Percentiles rank a stretch among this genome's conserved stretches.
Conservation (phyloP, 2,888 invertebrate genomes). For the Cryptocephalus moraei region DNA sequence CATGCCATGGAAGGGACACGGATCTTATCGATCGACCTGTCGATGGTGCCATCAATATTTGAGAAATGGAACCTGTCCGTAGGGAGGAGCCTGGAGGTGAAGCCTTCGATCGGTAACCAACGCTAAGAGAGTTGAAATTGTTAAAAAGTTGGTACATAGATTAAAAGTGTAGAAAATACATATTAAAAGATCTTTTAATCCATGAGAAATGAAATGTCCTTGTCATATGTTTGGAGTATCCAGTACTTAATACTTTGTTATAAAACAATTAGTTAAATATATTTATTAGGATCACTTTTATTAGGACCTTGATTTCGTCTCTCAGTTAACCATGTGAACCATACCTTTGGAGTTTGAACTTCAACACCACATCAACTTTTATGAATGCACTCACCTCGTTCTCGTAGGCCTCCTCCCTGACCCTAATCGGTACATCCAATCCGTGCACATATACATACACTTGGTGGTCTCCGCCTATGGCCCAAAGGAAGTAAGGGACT, state of each 20-base stretch:
- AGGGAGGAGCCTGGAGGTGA: slow-evolving; percentile 70
- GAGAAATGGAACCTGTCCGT: slow-evolving; percentile 85
- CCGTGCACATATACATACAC: slow-evolving; percentile 86
- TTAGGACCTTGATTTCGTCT: no score
- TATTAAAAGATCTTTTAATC: no score
- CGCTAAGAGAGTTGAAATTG: slow-evolving; percentile 41
- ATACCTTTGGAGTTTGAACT: no score
- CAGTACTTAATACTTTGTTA: no score
- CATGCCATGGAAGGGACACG: slow-evolving; percentile 87
- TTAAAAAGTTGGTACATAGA: no score
- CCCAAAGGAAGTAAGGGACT: slow-evolving; percentile 81
- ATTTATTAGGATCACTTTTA: no score
- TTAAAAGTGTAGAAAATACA: no score
- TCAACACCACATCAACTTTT: no score
- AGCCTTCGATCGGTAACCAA: slow-evolving; percentile 86
- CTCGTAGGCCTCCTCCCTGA: slow-evolving; percentile 84
- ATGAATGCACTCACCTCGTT: slow-evolving; percentile 54
- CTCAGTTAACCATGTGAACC: no score
- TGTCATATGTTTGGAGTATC: no score
- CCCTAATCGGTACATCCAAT: slow-evolving; percentile 80
- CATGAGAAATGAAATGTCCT: no score
- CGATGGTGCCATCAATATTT: slow-evolving; percentile 69
- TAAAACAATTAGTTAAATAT: no score
- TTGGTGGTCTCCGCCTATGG: slow-evolving; percentile 86
- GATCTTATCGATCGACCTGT: slow-evolving; percentile 70